These are phyloP conservation scores for Colletes gigas DNA, from an alignment of 1,140 invertebrate species.

Conservation along the genomic window DNA sequence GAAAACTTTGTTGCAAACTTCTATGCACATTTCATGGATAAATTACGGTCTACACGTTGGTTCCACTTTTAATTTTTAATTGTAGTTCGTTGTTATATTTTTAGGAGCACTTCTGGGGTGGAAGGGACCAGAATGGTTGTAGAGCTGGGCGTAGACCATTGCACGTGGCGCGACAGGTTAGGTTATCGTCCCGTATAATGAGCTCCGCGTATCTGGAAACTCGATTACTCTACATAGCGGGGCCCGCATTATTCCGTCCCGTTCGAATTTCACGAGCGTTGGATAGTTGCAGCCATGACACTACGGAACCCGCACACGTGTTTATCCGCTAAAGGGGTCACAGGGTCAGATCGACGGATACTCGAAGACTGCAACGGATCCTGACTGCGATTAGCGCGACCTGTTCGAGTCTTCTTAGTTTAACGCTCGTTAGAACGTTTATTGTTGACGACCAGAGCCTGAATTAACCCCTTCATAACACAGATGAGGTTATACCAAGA, in stretches of 20 bases:
- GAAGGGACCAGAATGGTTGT: too few species aligned
- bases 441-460: not conserved
- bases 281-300: not conserved
- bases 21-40: too few species aligned
- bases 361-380: not conserved
- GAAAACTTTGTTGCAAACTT: too few species aligned
- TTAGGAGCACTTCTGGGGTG: too few species aligned
- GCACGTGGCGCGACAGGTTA: not conserved
- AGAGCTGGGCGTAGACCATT: too few species aligned
- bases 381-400: not conserved
- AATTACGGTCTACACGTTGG: too few species aligned
- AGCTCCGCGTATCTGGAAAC: slow-evolving; percentile 10
- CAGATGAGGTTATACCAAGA: too few species aligned
- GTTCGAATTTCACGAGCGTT: not conserved
- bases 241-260: not conserved
- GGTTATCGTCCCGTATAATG: slow-evolving; percentile 11
- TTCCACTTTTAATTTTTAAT: too few species aligned
- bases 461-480: too few species aligned
- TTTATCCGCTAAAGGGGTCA: not conserved
- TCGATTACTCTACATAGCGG: not conserved
- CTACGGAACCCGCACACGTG: not conserved
- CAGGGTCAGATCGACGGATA: not conserved
- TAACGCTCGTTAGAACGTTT: not conserved
- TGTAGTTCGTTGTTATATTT: too few species aligned
- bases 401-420: not conserved